Base-by-base conservation (phyloP, 2,113 vertebrate species). In the Budorcas taxicolor region DNA sequence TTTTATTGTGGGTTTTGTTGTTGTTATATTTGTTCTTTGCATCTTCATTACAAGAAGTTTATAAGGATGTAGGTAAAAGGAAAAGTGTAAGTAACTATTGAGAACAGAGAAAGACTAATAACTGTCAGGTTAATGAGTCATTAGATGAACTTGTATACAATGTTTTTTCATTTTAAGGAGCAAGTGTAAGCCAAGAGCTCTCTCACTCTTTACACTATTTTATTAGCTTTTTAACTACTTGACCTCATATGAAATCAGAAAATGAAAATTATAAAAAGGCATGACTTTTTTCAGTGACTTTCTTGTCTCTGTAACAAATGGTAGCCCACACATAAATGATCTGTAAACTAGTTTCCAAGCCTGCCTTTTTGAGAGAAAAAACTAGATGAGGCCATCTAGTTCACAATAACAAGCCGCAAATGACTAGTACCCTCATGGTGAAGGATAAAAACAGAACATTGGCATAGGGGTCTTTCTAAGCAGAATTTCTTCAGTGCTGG, bases 21-120 rank as follows among this genome's bases (percentile, higher is more conserved):
- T 36, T 71, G n/a, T 40, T 74, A 36, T 25, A 12, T 57, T 94
- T 94, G 47, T 83, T 97, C 55, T 57, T 97, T 89, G 27, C 96
- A 92, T 97, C 84, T 94, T 96, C 76, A 62, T 82, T 83, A 85
- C 21, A 86, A 19, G 23, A 74, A 87, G 36, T 83, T 81, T 93
- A 74, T 78, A 86, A 96, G 53, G 94, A 84, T 8, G 47, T 3
- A 0, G 45, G 52, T 40, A 93, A 92, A 88, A 95, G 3, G 31
- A 33, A 47, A 91, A 89, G 4, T 82, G 11, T 31, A 81, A 82
- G 45, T n/a, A 84, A 91, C n/a, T 71, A 60, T 2, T 64, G 45
- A 89, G 45, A 94, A 53, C 5, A 94, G 64, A 95, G 36, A 23
- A 71, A 93, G 29, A 36, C 12, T 85, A 83, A 81, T 55, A 53